Percentiles rank a stretch among this genome's conserved stretches.
phyloP scores from a whole-genome alignment of 2,113 vertebrate genomes.

The Pipa parva region DNA sequence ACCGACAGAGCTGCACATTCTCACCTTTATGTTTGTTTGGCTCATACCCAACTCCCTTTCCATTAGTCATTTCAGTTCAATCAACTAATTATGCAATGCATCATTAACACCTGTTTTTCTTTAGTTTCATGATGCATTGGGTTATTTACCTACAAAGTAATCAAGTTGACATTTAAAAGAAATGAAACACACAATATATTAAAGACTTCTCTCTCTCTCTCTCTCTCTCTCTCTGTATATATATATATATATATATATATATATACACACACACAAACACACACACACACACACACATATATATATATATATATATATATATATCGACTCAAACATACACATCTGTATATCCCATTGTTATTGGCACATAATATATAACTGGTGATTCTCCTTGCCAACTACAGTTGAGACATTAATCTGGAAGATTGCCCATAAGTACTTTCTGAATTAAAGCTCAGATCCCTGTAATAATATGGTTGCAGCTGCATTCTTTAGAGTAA shows the following conservation, averaged over 20 bases:
- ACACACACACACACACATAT: neutral
- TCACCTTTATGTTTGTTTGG: too few species aligned
- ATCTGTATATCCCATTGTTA: too few species aligned
- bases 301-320: neutral
- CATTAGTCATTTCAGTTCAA: too few species aligned
- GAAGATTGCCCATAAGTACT: constrained; percentile 29
- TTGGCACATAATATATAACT: neutral
- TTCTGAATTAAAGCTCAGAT: constrained; percentile 33
- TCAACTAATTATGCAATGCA: too few species aligned
- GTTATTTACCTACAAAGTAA: too few species aligned
- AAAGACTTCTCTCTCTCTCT: too few species aligned
- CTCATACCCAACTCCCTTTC: too few species aligned
- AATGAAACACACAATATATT: too few species aligned
- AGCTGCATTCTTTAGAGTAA: constrained; percentile 27
- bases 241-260: neutral
- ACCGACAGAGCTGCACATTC: too few species aligned
- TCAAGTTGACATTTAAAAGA: too few species aligned
- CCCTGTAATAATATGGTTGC: constrained; percentile 30
- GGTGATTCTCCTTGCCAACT: neutral
- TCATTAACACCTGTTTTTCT: too few species aligned
- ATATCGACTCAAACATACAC: neutral
- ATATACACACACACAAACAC: neutral
- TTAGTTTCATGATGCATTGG: too few species aligned
- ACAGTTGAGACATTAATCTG: constrained; percentile 17
- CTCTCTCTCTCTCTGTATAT: neutral